Base-by-base conservation (phyloP, 2,797 vertebrate genomes). In the Oreochromis grahami region DNA sequence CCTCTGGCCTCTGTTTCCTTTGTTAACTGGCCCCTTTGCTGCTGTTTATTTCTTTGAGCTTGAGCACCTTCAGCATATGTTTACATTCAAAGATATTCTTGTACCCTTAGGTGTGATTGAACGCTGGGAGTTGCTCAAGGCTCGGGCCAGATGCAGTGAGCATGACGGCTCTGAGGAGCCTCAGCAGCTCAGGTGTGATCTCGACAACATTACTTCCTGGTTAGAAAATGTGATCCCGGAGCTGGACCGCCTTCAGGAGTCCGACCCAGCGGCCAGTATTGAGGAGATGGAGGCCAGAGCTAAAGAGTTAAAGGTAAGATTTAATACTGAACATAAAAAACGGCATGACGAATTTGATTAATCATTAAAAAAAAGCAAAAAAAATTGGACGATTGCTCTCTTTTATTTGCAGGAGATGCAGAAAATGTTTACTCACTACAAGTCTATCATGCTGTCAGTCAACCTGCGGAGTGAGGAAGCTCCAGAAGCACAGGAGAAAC, bases 111-210 rank as follows among this genome's bases (percentile, higher is more conserved):
- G 97, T 81, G 95, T 97, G 86, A 98, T 98, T 6, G 97, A 97
- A 83, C 97, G 97, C 80, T 98, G 98, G 98, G 98, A 98, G 89
- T 96, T 98, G 79, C 91, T 97, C 32, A 96, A 97, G 91, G 97
- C 97, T 34, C 97, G 95, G 85, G 96, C 97, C 76, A 95, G 96
- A 58, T 96, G 94, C 80, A 92, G 94, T 34, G 96, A 96, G 79
- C 94, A 8, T 26, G 93, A 95, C 43, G 91, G 86, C 36, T 68
- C 92, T 53, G 94, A 95, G 89, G 94, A 97, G 48, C 96, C 94
- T 84, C 94, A 95, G 52, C 95, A 95, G 83, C 92, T 98, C 78
- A 93, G 94, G 11, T 92, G 96, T 1, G 97, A 98, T 84, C 95
- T 99, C n/a, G 82, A 92, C 0, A 65, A 96, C 21, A 89, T 98